Base-by-base conservation (phyloP, 2,797 vertebrate genomes). In the Sebastes iracundus region DNA sequence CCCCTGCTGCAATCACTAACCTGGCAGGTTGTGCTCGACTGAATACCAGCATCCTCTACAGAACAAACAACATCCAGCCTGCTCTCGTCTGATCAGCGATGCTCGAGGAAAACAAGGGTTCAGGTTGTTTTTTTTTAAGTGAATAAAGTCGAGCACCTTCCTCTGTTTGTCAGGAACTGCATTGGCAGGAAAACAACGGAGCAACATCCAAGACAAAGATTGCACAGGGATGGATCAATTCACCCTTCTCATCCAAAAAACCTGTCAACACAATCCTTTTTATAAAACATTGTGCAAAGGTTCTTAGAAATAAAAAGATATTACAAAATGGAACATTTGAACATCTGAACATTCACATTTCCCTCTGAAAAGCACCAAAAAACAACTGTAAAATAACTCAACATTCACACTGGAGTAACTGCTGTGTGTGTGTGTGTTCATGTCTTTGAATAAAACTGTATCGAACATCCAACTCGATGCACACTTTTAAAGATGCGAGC, bases 221-320 rank as follows among this genome's bases (percentile, higher is more conserved):
- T 77, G 76, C 82, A 87, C 87, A 78, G 86, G 89, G 87, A 87
- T 79, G 88, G 83, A 88, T 87, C 75, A 10, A 56, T 75, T 74
- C 60, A 64, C 73, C 68, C 75, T 84, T 82, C 78, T 89, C 60
- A 77, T 83, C 87, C 80, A 71, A 84, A 42, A 42, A 90, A 88
- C 83, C 80, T 77, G 89, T 70, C 81, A 80, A 81, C 65, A 86
- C 84, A 72, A 85, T 77, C 80, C 65, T 82, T 83, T 72, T 87
- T 90, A 89, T 76, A 93, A 89, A 93, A 91, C 83, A 91, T 63
- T 92, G 93, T 95, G 94, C 94, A 96, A 95, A 94, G 75, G 78
- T 89, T 81, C 53, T 64, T 77, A 35, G 88, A 78, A 83, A 80
- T 18, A 85, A 74, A 42, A 75, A 86, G 71, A 75, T 38, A 66